Percentiles rank a stretch among this genome's conserved stretches.
These are phyloP conservation scores for Hydropsyche tenuis DNA, from an alignment of 1,140 invertebrate species.

Conservation along the genomic window DNA sequence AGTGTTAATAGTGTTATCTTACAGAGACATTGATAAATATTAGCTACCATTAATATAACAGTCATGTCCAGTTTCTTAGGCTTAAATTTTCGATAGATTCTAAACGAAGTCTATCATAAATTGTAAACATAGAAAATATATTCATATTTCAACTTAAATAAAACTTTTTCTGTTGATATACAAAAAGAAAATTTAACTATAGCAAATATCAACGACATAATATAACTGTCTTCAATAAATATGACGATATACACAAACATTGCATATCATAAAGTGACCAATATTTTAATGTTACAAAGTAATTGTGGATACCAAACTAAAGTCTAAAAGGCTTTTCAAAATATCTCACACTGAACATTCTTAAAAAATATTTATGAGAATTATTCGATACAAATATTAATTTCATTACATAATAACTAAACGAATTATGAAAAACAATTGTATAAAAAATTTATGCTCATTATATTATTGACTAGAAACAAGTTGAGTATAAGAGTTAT, in stretches of 20 bases:
- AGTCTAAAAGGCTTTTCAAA: not conserved
- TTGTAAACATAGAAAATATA: constrained; percentile 3
- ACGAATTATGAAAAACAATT: no score
- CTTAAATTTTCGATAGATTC: not conserved
- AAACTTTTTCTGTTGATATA: not conserved
- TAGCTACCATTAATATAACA: constrained; percentile 14
- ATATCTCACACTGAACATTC: not conserved
- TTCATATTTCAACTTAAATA: not conserved
- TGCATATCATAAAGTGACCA: not conserved
- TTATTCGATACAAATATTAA: no score
- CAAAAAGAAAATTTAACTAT: constrained; percentile 4
- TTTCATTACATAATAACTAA: no score
- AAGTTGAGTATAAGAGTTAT: no score
- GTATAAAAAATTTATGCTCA: no score
- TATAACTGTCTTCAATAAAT: not conserved
- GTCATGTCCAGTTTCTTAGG: constrained; percentile 6
- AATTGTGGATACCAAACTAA: not conserved
- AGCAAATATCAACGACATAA: not conserved
- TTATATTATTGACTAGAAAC: no score
- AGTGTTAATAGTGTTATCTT: constrained; percentile 9
- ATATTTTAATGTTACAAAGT: constrained; percentile 20
- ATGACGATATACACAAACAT: not conserved
- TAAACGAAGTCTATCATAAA: not conserved
- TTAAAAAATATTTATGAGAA: no score
- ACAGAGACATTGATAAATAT: not conserved